Conservation (phyloP, 1,140 invertebrate genomes). For the Saccostrea echinata region DNA sequence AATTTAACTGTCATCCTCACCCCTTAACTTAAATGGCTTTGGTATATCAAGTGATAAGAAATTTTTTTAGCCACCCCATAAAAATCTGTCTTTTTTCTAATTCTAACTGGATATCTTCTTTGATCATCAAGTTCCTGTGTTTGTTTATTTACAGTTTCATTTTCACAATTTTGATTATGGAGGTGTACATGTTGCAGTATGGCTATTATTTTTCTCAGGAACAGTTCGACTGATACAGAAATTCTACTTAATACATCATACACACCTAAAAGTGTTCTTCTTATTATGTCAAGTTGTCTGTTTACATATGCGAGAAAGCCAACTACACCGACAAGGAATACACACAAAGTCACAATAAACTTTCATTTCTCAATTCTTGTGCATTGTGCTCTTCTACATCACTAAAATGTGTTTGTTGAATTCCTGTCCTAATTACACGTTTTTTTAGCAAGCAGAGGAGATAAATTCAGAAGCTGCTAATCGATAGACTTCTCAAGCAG, state of each 20-base stretch:
- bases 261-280: no score
- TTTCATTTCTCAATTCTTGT: conserved; percentile 14
- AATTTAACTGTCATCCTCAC: no score
- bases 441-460: conserved; percentile 4
- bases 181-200: not conserved
- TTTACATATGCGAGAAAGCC: conserved; percentile 8
- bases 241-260: no score
- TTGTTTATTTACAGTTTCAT: conserved; percentile 9
- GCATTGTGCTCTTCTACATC: conserved; percentile 15
- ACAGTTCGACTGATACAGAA: not conserved
- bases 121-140: no score
- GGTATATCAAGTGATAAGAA: no score
- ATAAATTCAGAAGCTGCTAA: not conserved
- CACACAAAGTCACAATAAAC: conserved; percentile 24
- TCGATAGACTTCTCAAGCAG: no score
- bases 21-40: no score
- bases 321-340: conserved; percentile 9
- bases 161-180: conserved; percentile 13
- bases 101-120: conserved; percentile 11
- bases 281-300: conserved; percentile 1
- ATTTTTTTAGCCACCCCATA: not conserved
- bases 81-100: not conserved
- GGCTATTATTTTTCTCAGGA: conserved; percentile 13
- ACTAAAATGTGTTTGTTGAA: not conserved
- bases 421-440: conserved; percentile 11